Base-by-base conservation (phyloP, 2,113 vertebrate genomes). In the Stictonetta naevosa region DNA sequence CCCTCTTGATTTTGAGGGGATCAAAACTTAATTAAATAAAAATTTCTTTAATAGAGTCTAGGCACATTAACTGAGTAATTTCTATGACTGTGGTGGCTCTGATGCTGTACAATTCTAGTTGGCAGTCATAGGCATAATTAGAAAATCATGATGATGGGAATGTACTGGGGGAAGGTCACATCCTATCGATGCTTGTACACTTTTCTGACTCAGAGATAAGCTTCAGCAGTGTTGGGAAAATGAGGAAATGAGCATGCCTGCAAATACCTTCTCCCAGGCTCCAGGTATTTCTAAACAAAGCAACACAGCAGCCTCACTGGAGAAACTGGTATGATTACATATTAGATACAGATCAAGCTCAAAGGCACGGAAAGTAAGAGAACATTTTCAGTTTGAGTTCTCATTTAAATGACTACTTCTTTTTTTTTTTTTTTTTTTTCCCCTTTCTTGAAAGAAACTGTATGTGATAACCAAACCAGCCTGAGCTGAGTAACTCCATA, bases 121-220 rank as follows among this genome's bases (percentile, higher is more conserved):
- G 93, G 75, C 91, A 95, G 55, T 74, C 90, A 89, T 44, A 76
- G 53, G 66, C 62, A 26, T 20, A 90, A 88, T 93, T 50, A 95
- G 59, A 63, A 91, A 90, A 76, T 77, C 71, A 74, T 59, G 59
- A 63, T 56, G 82, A 74, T 76, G 84, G 77, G 44, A 66, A 91
- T 53, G 78, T 71, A 77, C 22, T 67, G 55, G 63, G 84, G 82
- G 82, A 95, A 95, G 84, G 87, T 96, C 89, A 90, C 44, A 20
- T 72, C 3, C 2, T 73, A 38, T 64, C 6, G 3, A 76, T 0
- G 0, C 48, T 26, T 76, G 59, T 5, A 85, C 40, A 42, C 67
- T 31, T 46, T 52, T 48, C 87, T 77, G 83, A 46, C 48, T 69
- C 78, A 28, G 11, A 83, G 84, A 31, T 56, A 26, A 53, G 71